Evolutionary conservation across 2,797 vertebrate genomes (phyloP).

Genomic region (Rhinoraja longicauda): DNA sequence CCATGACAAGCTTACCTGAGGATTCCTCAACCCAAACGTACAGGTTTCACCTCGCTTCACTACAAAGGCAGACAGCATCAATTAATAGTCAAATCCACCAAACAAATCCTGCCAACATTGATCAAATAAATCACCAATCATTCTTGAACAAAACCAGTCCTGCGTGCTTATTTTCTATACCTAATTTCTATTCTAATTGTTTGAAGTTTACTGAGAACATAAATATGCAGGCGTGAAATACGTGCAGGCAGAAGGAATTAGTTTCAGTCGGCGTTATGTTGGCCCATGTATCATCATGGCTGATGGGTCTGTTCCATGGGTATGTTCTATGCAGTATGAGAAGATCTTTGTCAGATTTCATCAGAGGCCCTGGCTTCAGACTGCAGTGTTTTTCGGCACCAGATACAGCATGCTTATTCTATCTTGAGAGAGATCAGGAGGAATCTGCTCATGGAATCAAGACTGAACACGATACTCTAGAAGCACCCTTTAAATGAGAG

Average conservation of each 20-base stretch:
- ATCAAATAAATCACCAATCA: background rate
- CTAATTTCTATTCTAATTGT: no score
- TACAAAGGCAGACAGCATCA: background rate
- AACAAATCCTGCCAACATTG: background rate
- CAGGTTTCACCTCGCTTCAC: background rate
- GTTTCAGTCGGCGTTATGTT: no score
- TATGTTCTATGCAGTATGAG: no score
- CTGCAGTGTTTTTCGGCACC: no score
- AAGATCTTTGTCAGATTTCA: no score
- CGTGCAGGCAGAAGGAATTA: no score
- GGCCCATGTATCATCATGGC: no score
- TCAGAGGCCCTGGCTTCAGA: no score
- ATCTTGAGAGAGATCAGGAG: no score
- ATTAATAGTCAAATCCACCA: background rate
- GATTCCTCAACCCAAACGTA: background rate
- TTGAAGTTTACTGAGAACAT: background rate
- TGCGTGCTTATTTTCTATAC: background rate
- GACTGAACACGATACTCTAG: background rate
- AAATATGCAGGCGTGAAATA: no score
- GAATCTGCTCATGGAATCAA: background rate
- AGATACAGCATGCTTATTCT: background rate
- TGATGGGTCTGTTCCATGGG: no score
- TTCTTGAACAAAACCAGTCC: background rate
- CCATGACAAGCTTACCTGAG: background rate
- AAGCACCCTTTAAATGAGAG: background rate